phyloP scores from a whole-genome alignment of 2,113 vertebrate species.

The Dinomys branickii region DNA sequence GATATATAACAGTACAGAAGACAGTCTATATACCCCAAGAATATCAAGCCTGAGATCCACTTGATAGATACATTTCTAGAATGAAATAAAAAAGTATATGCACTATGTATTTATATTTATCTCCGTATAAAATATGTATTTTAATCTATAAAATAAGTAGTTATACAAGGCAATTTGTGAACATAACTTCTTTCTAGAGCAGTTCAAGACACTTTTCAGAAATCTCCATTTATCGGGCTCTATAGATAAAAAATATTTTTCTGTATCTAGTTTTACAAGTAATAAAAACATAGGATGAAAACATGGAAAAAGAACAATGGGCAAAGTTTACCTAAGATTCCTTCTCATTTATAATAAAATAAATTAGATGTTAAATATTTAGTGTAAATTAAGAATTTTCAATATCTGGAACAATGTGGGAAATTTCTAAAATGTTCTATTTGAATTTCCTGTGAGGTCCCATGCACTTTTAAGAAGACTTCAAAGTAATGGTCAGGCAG shows the following conservation, averaged over 20 bases:
- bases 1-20: background rate
- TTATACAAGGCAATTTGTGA: background rate
- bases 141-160: background rate
- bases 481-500: background rate
- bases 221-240: background rate
- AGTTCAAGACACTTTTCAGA: background rate
- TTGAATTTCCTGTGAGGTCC: background rate
- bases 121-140: background rate
- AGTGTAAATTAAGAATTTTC: background rate
- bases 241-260: background rate
- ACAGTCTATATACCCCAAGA: background rate
- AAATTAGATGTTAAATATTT: background rate
- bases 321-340: background rate
- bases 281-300: background rate
- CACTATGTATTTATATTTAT: background rate
- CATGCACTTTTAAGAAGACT: background rate
- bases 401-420: background rate
- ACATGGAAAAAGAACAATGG: background rate
- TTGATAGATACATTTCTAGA: background rate
- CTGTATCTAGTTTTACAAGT: background rate
- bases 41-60: background rate
- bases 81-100: background rate
- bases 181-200: background rate
- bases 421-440: background rate
- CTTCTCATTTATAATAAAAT: background rate